Percentiles rank a stretch among this genome's conserved stretches.
These are phyloP conservation scores for Chloroclystis v-ata DNA, from an alignment of 2,888 invertebrate species.

Conservation along the genomic window DNA sequence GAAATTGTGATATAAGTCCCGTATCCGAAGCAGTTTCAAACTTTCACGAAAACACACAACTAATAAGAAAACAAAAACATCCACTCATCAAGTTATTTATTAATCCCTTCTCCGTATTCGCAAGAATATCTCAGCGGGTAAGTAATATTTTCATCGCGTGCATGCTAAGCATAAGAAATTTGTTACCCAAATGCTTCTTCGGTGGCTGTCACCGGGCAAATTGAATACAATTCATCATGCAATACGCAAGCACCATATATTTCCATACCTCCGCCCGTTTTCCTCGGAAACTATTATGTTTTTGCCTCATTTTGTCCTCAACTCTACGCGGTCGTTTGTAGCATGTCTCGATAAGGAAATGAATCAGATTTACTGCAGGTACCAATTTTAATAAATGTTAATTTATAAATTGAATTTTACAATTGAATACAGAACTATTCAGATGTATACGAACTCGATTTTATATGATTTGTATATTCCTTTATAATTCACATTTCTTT, in stretches of 20 bases:
- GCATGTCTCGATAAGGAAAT: too few relatives aligned
- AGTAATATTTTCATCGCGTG: conserved; percentile 59
- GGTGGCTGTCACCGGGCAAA: conserved; percentile 69
- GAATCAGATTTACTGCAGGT: background rate
- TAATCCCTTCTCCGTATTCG: conserved; percentile 21
- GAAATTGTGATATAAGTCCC: too few relatives aligned
- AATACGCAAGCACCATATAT: conserved; percentile 50
- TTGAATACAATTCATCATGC: conserved; percentile 74
- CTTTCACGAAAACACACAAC: background rate
- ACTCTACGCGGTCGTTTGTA: background rate
- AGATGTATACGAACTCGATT: too few relatives aligned
- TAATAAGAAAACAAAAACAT: conserved; percentile 9
- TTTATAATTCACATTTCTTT: too few relatives aligned
- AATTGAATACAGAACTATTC: too few relatives aligned
- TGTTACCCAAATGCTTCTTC: conserved; percentile 71
- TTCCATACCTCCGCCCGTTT: conserved; percentile 24
- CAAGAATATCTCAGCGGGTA: conserved; percentile 22
- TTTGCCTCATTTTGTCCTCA: background rate
- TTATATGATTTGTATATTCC: too few relatives aligned
- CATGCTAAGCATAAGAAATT: conserved; percentile 66
- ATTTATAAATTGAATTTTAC: too few relatives aligned
- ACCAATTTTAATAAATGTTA: too few relatives aligned
- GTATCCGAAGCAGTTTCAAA: background rate
- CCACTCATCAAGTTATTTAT: conserved; percentile 17
- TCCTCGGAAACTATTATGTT: conserved; percentile 19